Evolutionary conservation across 2,888 invertebrate species (phyloP), one percentile per base, ranked within the genome.

Genomic region (Villa cingulata): DNA sequence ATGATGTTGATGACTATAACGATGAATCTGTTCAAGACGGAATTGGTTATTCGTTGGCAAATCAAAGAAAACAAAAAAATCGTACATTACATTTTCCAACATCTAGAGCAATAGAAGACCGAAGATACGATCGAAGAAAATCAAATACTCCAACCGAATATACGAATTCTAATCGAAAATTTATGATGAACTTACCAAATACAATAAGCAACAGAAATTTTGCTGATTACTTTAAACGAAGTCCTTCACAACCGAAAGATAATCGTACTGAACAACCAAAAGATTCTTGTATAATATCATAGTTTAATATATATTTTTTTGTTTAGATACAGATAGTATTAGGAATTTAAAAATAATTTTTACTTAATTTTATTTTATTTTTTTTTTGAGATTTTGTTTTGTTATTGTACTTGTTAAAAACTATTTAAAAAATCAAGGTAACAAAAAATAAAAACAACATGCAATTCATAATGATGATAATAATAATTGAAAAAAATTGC

Each of bases 221-320:
- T 19, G 57, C 53, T 40, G 65, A 66, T 51, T 58, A 65, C 37
- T 61, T 65, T 29, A 59, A 58, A 41, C 62, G 61, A 19, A 63
- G 62, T 54, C 65, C 66, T 40, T 56, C 58, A 17, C 56, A 54
- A 14, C 55, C 55, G 17, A 56, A 55, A 53, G 58, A 58, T 27
- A 60, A 41, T 19, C 15, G 27, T 38, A 20, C 6, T 23, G 56
- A 59, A 51, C 58, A 53, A 20, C 57, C 58, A 52, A 68, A 63
- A 60, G 68, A 68, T 54, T 62, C 65, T 55, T 68, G 68, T 59
- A 58, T 62, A 55, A 59, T 68, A 54, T 61, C 62, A 39, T 68
- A 66, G 29, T 37, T 37, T 37, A n/a, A n/a, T n/a, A 37, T 32
- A 32, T 12, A 32, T 32, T 32, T 12, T 23, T 4, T 6, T 23